Conservation (phyloP, 2,797 vertebrate species). For the Enoplosus armatus region DNA sequence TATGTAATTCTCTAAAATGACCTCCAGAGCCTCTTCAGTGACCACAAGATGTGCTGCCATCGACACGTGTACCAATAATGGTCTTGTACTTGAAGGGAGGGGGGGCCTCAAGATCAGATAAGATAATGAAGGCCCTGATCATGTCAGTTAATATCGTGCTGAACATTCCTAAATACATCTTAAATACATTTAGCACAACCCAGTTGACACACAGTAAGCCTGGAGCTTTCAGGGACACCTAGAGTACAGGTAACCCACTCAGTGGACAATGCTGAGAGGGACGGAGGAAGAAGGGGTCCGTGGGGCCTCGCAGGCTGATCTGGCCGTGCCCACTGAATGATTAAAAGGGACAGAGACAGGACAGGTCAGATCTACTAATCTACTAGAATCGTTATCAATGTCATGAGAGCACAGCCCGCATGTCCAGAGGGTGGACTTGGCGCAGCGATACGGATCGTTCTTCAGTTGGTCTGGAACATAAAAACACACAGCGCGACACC, state of each 20-base stretch:
- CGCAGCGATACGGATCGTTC: neutral
- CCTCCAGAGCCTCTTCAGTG: neutral
- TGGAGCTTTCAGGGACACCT: neutral
- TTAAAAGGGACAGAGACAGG: neutral
- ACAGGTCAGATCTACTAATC: neutral
- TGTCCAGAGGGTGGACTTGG: neutral
- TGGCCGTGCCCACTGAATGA: neutral
- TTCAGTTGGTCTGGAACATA: neutral
- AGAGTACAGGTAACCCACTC: no score
- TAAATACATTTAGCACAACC: neutral
- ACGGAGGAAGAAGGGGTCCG: no score
- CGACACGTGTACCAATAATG: neutral
- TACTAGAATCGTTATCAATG: neutral
- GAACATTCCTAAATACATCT: neutral
- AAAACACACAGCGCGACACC: neutral
- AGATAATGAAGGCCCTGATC: no score
- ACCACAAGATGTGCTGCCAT: neutral
- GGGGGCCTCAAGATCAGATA: neutral
- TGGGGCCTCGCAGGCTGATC: neutral
- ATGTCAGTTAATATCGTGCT: neutral
- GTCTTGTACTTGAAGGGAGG: no score
- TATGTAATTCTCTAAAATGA: neutral
- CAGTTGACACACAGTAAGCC: neutral
- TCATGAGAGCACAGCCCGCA: neutral
- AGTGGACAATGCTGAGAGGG: no score